Evolutionary conservation across 2,797 vertebrate species (phyloP).

Genomic region (Epinephelus malabaricus): DNA sequence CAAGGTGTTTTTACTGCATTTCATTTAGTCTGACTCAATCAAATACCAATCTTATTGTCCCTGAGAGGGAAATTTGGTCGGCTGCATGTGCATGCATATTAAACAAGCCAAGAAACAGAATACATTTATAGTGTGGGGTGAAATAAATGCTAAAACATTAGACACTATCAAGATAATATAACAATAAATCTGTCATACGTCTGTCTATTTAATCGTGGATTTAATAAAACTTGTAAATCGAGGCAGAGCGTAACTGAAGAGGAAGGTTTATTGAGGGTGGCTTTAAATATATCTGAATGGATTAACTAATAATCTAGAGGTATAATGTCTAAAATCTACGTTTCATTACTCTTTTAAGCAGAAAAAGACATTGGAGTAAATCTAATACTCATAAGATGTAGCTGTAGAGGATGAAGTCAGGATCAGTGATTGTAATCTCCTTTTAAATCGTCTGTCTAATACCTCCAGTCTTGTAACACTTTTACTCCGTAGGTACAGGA

Average conservation of each 20-base stretch:
- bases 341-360: not conserved
- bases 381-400: not conserved
- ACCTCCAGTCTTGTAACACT: not conserved
- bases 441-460: not conserved
- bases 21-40: not conserved
- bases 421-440: not conserved
- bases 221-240: no score
- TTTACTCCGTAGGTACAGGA: constrained; percentile 56
- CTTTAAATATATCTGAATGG: no score
- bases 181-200: not conserved
- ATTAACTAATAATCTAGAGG: not conserved
- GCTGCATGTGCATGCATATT: not conserved
- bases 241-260: no score
- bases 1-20: constrained; percentile 6
- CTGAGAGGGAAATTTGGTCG: not conserved
- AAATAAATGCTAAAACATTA: not conserved
- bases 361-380: not conserved
- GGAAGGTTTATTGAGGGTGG: no score
- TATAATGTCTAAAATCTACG: not conserved
- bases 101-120: not conserved
- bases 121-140: not conserved
- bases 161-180: not conserved
- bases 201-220: no score
- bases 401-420: constrained; percentile 2
- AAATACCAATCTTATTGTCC: not conserved